Percentiles rank a stretch among this genome's conserved stretches.
Conservation (phyloP, 2,797 vertebrate genomes). For the Acanthurus lineatus region DNA sequence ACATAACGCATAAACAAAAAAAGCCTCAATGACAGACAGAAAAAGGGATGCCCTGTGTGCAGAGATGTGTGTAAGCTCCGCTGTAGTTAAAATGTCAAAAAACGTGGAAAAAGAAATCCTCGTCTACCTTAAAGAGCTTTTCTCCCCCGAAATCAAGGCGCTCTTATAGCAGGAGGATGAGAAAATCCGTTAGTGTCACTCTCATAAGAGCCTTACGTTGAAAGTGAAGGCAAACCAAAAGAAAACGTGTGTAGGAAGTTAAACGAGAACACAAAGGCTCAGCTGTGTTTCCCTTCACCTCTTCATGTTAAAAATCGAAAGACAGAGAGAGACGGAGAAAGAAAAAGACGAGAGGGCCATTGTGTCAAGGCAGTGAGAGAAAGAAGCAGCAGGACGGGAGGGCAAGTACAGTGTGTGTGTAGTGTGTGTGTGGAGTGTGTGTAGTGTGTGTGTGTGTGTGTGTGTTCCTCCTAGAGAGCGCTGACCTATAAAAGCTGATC, state of each 20-base stretch:
- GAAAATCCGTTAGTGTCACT: conserved; percentile 29
- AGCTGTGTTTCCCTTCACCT: neutral
- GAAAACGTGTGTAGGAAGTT: conserved; percentile 4
- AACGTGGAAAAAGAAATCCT: neutral
- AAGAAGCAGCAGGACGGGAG: conserved; percentile 28
- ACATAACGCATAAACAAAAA: neutral
- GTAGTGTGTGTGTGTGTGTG: conserved; percentile 16
- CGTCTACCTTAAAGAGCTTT: conserved; percentile 2
- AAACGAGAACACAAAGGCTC: conserved; percentile 23
- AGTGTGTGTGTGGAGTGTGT: conserved; percentile 9
- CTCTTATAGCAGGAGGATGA: neutral
- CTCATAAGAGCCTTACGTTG: neutral
- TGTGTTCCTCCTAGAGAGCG: conserved; percentile 46
- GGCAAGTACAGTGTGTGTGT: neutral
- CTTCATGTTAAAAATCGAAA: neutral
- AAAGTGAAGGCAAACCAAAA: conserved; percentile 7
- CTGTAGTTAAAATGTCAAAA: neutral
- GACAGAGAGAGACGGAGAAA: neutral
- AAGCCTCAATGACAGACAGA: too few species aligned
- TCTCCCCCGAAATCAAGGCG: neutral
- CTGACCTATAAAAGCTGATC: conserved; percentile 72
- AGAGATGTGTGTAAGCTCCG: neutral
- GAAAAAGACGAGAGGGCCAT: conserved; percentile 22
- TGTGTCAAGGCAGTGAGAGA: conserved; percentile 14
- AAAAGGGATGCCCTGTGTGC: neutral